A percentile compares a stretch with the other conserved stretches of the same genome.
Evolutionary conservation across 2,113 vertebrate species (phyloP).

Genomic region (human): DNA sequence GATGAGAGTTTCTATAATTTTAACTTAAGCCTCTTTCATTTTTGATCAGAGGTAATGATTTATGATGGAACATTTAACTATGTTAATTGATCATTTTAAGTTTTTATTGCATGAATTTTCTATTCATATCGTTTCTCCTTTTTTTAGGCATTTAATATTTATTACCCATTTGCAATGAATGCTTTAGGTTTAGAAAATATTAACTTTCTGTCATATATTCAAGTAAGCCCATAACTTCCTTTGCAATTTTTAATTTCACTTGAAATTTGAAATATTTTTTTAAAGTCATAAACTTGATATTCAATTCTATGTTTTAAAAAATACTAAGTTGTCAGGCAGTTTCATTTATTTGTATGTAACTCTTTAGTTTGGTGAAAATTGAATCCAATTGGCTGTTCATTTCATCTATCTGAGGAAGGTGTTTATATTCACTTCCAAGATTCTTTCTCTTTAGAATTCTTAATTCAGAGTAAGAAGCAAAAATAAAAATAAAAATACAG

Average conservation of each 20-base stretch:
- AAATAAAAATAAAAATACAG: background rate
- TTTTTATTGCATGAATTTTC: background rate
- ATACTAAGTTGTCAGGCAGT: background rate
- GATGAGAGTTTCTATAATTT: background rate
- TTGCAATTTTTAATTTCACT: background rate
- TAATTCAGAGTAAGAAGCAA: background rate
- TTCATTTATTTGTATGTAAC: background rate
- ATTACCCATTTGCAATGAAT: background rate
- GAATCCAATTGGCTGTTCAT: background rate
- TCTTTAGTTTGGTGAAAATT: background rate
- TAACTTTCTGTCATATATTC: background rate
- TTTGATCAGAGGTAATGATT: background rate
- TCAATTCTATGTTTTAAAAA: background rate
- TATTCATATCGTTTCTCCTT: background rate
- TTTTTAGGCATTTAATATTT: background rate
- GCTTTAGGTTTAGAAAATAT: background rate
- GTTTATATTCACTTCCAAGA: background rate
- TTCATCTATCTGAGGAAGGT: background rate
- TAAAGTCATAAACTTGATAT: background rate
- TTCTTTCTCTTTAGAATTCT: background rate
- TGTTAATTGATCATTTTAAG: background rate
- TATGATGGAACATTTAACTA: background rate
- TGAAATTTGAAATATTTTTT: background rate
- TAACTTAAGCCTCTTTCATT: background rate
- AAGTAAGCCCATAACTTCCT: background rate